Evolutionary conservation across 2,888 invertebrate species (phyloP).

Genomic region (Pristionchus exspectatus): DNA sequence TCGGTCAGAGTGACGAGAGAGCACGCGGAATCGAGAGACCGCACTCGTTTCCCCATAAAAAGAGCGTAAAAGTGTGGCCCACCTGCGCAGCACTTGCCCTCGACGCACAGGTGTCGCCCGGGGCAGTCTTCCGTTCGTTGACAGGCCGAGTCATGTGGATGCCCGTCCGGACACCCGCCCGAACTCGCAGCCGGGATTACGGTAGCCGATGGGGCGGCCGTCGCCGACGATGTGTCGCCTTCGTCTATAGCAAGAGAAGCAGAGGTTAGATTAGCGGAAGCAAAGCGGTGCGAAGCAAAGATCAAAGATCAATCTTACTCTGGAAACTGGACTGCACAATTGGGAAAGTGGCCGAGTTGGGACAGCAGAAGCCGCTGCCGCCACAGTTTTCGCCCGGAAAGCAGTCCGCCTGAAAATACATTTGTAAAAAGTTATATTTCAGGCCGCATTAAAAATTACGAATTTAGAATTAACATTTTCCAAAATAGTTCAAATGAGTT

Average conservation of each 20-base stretch:
- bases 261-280: slow-evolving; percentile 28
- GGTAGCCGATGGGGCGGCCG: slow-evolving; percentile 5
- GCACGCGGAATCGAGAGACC: background rate
- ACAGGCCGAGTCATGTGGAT: background rate
- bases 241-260: slow-evolving; percentile 21
- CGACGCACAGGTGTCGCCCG: slow-evolving; percentile 47
- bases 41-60: background rate
- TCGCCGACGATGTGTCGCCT: background rate
- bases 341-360: slow-evolving; percentile 56
- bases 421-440: too few relatives aligned
- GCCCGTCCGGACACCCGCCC: slow-evolving; percentile 38
- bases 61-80: background rate
- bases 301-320: slow-evolving; percentile 2
- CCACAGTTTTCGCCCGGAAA: slow-evolving; percentile 68
- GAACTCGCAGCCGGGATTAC: background rate
- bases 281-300: background rate
- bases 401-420: slow-evolving; percentile 62
- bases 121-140: slow-evolving; percentile 17
- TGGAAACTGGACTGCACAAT: slow-evolving; percentile 30
- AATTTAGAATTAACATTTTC: too few relatives aligned
- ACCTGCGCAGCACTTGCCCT: slow-evolving; percentile 53
- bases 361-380: slow-evolving; percentile 68
- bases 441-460: too few relatives aligned
- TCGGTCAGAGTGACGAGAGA: too few relatives aligned
- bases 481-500: too few relatives aligned